Evolutionary conservation across 2,888 invertebrate species (phyloP).

Genomic region (Electrophaes corylata): DNA sequence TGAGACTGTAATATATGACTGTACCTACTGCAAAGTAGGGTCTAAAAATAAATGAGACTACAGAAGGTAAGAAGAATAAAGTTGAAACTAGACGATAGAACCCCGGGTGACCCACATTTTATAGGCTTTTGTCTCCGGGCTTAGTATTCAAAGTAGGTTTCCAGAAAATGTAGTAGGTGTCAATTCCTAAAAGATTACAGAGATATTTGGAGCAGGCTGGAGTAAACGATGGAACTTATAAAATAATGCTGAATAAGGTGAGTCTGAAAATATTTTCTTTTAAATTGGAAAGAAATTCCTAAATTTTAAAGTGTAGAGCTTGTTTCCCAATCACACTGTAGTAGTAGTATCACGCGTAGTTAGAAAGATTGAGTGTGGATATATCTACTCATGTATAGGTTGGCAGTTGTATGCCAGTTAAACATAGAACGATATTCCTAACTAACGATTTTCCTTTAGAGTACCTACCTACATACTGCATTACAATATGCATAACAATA

Average conservation of each 20-base stretch:
- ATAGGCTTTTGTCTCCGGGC: conserved; percentile 22
- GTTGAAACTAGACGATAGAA: neutral
- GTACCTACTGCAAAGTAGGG: neutral
- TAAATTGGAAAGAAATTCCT: neutral
- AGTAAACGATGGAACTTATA: neutral
- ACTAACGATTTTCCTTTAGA: no score
- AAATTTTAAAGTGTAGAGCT: neutral
- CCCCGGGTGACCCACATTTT: neutral
- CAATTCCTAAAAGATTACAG: conserved; percentile 6
- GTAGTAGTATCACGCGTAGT: no score
- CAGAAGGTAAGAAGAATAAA: neutral
- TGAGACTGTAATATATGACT: neutral
- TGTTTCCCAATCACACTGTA: neutral
- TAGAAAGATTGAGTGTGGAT: no score
- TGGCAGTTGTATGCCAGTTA: no score
- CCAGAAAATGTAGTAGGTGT: conserved; percentile 11
- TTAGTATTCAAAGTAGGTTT: conserved; percentile 27
- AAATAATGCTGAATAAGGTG: neutral
- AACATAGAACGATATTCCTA: no score
- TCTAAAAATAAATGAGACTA: neutral
- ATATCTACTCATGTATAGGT: no score
- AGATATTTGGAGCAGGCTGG: conserved; percentile 10
- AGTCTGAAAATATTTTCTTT: neutral
- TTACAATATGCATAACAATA: no score
- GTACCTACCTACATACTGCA: no score